Evolutionary conservation across 2,888 invertebrate species (phyloP).

Genomic region (Parthenolecanium corni): DNA sequence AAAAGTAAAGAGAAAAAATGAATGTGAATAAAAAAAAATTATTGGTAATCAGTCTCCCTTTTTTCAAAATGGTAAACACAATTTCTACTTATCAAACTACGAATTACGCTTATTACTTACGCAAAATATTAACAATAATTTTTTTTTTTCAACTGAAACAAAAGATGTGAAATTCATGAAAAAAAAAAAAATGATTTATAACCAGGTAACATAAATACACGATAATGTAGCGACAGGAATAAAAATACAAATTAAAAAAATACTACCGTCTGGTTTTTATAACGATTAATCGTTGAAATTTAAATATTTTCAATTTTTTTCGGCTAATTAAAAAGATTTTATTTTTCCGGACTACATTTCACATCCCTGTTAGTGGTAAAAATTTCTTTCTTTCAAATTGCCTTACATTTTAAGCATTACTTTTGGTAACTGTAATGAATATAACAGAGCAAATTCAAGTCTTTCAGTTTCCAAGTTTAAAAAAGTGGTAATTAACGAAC

Average conservation of each 20-base stretch:
- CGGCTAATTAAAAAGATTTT: too few relatives aligned
- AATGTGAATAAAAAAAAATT: constrained; percentile 1
- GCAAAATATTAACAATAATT: neutral
- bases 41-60: constrained; percentile 28
- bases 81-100: constrained; percentile 13
- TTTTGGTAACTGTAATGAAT: constrained; percentile 9
- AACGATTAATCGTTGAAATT: too few relatives aligned
- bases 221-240: neutral
- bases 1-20: too few relatives aligned
- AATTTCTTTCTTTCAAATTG: too few relatives aligned
- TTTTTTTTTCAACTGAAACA: constrained; percentile 3
- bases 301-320: too few relatives aligned
- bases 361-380: too few relatives aligned
- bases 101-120: too few relatives aligned
- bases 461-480: constrained; percentile 12
- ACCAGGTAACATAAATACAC: constrained; percentile 16
- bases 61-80: constrained; percentile 23
- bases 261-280: too few relatives aligned
- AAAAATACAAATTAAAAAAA: too few relatives aligned
- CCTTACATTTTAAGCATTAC: neutral
- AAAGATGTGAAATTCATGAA: constrained; percentile 7
- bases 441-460: constrained; percentile 19
- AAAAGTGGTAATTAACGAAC: constrained; percentile 2
- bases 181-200: constrained; percentile 7
- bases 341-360: too few relatives aligned